phyloP scores from a whole-genome alignment of 2,797 vertebrate species.

The Diplodus sargus region DNA sequence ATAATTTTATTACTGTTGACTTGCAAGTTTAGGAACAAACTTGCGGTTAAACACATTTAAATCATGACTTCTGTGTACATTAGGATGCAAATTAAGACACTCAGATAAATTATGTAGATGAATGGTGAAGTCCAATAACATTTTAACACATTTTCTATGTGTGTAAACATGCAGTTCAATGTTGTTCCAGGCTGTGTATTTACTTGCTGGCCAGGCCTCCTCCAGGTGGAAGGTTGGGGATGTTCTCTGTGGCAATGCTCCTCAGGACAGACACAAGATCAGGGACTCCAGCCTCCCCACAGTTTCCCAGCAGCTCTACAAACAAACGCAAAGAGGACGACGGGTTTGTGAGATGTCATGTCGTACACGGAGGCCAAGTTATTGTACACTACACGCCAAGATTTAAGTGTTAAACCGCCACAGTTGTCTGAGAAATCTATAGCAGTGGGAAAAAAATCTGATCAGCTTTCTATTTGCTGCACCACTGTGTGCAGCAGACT shows the following conservation, averaged over 20 bases:
- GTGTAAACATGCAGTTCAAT: constrained; percentile 17
- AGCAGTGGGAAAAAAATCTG: constrained; percentile 24
- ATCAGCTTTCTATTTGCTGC: constrained; percentile 13
- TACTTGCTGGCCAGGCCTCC: constrained; percentile 99
- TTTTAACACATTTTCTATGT: neutral
- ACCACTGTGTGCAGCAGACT: constrained; percentile 21
- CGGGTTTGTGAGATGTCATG: constrained; percentile 2
- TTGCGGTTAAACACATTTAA: neutral
- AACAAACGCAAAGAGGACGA: constrained; percentile 27
- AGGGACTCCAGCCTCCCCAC: constrained; percentile 93
- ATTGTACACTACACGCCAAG: neutral
- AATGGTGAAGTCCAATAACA: neutral
- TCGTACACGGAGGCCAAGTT: neutral
- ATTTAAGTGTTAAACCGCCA: neutral
- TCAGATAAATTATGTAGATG: neutral
- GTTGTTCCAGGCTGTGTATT: constrained; percentile 67
- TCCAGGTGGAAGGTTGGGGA: constrained; percentile 97
- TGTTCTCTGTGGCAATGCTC: constrained; percentile 95
- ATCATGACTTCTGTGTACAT: neutral
- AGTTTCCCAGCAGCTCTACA: constrained; percentile 94
- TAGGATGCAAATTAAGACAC: neutral
- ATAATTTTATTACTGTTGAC: neutral
- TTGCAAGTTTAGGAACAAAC: neutral
- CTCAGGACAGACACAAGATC: constrained; percentile 97
- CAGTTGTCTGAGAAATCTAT: constrained; percentile 12